Base-by-base conservation (phyloP, 2,888 invertebrate species). In the Epistrophe eligans region DNA sequence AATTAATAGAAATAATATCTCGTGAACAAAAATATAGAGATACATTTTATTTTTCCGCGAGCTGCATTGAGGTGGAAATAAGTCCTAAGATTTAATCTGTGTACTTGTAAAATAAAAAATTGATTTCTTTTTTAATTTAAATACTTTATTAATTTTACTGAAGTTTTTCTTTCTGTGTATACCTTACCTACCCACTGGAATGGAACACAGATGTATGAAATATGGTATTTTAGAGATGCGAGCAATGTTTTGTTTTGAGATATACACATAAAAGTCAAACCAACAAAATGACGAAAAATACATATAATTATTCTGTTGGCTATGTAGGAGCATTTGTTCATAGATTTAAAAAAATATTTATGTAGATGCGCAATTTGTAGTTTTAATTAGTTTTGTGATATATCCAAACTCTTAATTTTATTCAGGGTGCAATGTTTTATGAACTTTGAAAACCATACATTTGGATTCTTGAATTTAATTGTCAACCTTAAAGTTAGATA, bases 121-220 rank as follows among this genome's bases (percentile, higher is more conserved):
- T 32, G 4, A 4, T 6, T 32, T 32, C 5, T 0, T 32, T 32
- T 32, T 32, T 32, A 32, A 32, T 6, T 7, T 4, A 32, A 38
- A 2, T 38, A 38, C 38, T 1, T 40, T 13, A 40, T 11, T 13
- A 11, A 40, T 11, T 40, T 40, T 13, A 13, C 1, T 5, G 13
- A 0, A 40, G 43, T 15, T 62, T 64, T 66, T 55, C 55, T 62
- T 43, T 62, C 62, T 24, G 40, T 62, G 62, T 62, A 24, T 15
- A 40, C 13, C 9, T 45, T 15, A 40, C 13, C 9, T 45, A 24
- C 15, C 13, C 10, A 24, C 24, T 40, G 8, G 15, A 8, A 40
- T 24, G 19, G 5, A 40, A 38, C 24, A 52, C 24, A 70, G 40
- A 40, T 52, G 24, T 28, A 55, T 28, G 28, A 15, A 40, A 28